These are phyloP conservation scores for Erethizon dorsatum DNA, from an alignment of 2,797 vertebrate genomes.

Conservation along the genomic window DNA sequence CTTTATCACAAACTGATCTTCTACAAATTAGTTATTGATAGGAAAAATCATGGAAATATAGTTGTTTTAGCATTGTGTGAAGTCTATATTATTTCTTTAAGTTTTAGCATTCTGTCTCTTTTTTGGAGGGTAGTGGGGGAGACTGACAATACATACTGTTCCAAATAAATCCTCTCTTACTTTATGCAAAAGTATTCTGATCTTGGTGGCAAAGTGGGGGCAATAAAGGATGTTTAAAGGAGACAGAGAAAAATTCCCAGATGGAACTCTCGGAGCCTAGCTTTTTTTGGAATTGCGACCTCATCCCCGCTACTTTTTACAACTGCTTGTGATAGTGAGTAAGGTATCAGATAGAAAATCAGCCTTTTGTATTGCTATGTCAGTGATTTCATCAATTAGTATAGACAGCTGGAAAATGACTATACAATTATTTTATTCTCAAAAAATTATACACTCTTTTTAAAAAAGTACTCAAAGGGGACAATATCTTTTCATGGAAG, in stretches of 20 bases:
- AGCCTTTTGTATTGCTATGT: neutral
- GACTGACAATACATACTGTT: neutral
- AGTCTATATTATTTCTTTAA: constrained; percentile 20
- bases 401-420: constrained; percentile 27
- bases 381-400: constrained; percentile 35
- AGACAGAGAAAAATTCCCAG: neutral
- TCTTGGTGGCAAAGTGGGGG: neutral
- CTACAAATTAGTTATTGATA: neutral
- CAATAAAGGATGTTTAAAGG: constrained; percentile 43
- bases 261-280: neutral
- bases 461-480: neutral
- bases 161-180: constrained; percentile 45
- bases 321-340: neutral
- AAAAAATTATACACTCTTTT: neutral
- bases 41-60: neutral
- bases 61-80: constrained; percentile 12
- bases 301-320: constrained; percentile 38
- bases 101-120: constrained; percentile 6
- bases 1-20: neutral
- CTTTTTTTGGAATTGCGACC: constrained; percentile 31
- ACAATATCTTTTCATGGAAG: constrained; percentile 48
- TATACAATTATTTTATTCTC: constrained; percentile 46
- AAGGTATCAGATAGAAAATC: constrained; percentile 8
- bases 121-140: neutral
- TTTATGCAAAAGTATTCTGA: constrained; percentile 41